A percentile compares a stretch with the other conserved stretches of the same genome.
phyloP scores from a whole-genome alignment of 2,113 vertebrate genomes.

The Hylia prasina region DNA sequence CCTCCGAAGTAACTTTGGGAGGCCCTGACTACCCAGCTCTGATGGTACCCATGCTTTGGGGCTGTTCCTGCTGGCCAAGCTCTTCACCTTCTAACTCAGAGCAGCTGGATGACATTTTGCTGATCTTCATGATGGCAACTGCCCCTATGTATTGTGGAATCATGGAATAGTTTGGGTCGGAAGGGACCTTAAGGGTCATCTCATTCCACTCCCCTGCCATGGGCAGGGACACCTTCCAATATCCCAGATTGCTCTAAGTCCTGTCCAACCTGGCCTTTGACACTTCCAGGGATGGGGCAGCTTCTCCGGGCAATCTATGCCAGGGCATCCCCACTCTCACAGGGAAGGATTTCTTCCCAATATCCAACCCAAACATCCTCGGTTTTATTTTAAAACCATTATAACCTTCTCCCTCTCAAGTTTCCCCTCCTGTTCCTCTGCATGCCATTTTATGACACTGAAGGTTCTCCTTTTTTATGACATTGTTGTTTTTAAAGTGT shows the following conservation, averaged over 20 bases:
- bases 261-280: accelerated
- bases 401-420: background rate
- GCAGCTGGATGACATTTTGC: background rate
- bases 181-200: background rate
- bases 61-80: background rate
- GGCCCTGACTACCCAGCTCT: background rate
- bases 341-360: background rate
- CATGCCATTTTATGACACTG: background rate
- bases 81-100: background rate
- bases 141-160: background rate
- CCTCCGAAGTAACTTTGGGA: background rate
- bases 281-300: background rate
- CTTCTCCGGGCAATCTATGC: background rate
- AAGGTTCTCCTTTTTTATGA: constrained; percentile 28
- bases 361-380: background rate
- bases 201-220: accelerated
- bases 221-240: background rate
- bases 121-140: background rate
- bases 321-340: background rate
- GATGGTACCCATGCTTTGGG: background rate
- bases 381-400: background rate
- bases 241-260: background rate
- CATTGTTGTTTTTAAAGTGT: constrained; percentile 50
- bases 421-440: background rate
- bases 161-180: background rate